These are phyloP conservation scores for Diaphora mendica DNA, from an alignment of 2,888 invertebrate genomes.

Conservation along the genomic window DNA sequence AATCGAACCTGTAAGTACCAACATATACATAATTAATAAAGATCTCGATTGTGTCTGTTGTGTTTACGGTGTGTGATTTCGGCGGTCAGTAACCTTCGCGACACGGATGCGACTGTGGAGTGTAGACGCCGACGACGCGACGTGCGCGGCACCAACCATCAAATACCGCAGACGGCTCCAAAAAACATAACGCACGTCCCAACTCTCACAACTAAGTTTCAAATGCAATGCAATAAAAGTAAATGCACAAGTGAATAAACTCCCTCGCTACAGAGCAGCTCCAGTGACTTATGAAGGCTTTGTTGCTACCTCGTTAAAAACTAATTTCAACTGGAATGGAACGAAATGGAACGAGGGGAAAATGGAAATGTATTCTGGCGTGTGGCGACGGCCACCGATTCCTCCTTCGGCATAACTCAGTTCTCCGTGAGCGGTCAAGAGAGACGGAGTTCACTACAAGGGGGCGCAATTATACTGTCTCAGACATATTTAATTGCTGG, in stretches of 20 bases:
- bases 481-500: conserved; percentile 79
- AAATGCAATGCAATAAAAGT: conserved; percentile 67
- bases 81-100: conserved; percentile 82
- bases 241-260: conserved; percentile 54
- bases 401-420: conserved; percentile 61
- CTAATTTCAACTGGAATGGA: conserved; percentile 68
- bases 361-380: conserved; percentile 64
- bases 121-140: conserved; percentile 43
- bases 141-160: conserved; percentile 3
- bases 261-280: conserved; percentile 52
- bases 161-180: conserved; percentile 27
- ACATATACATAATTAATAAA: background rate
- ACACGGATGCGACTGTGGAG: conserved; percentile 68
- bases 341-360: conserved; percentile 63
- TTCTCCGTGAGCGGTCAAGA: conserved; percentile 75
- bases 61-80: conserved; percentile 77
- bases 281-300: conserved; percentile 48
- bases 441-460: conserved; percentile 57
- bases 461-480: conserved; percentile 67
- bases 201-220: conserved; percentile 60
- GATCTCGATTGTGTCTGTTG: conserved; percentile 48
- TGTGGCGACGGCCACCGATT: conserved; percentile 76
- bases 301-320: conserved; percentile 67
- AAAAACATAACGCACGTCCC: conserved; percentile 61
- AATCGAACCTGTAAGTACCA: background rate